Conservation (phyloP, 2,888 invertebrate species). For the Balanococcus diminutus region DNA sequence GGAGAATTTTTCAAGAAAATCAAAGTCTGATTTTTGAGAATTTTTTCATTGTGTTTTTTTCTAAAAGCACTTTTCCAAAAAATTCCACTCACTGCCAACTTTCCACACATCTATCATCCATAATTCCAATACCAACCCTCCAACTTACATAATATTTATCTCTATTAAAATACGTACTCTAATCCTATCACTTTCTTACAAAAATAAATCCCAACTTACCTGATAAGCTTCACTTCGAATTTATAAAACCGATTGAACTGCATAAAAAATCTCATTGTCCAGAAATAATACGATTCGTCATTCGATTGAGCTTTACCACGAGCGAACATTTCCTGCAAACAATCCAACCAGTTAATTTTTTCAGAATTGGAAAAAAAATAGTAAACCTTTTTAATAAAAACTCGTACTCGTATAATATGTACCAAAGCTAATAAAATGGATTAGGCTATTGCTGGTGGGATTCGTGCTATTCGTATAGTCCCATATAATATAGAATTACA, state of each 20-base stretch:
- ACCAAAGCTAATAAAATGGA: constrained; percentile 18
- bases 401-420: not conserved
- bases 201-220: constrained; percentile 65
- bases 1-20: too few relatives aligned
- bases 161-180: too few relatives aligned
- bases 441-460: not conserved
- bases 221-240: constrained; percentile 85
- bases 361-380: not conserved
- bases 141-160: too few relatives aligned
- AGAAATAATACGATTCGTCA: constrained; percentile 93
- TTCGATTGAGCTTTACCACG: constrained; percentile 72
- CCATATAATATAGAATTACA: not conserved
- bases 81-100: too few relatives aligned
- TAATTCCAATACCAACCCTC: too few relatives aligned
- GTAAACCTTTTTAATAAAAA: constrained; percentile 7
- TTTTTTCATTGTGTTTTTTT: too few relatives aligned
- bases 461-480: not conserved
- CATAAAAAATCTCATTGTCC: constrained; percentile 96
- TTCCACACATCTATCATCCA: too few relatives aligned
- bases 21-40: too few relatives aligned
- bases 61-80: too few relatives aligned
- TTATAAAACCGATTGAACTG: constrained; percentile 91
- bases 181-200: not conserved
- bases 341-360: not conserved
- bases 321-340: constrained; percentile 62